phyloP scores from a whole-genome alignment of 2,888 invertebrate species.

The Conistra vaccinii region DNA sequence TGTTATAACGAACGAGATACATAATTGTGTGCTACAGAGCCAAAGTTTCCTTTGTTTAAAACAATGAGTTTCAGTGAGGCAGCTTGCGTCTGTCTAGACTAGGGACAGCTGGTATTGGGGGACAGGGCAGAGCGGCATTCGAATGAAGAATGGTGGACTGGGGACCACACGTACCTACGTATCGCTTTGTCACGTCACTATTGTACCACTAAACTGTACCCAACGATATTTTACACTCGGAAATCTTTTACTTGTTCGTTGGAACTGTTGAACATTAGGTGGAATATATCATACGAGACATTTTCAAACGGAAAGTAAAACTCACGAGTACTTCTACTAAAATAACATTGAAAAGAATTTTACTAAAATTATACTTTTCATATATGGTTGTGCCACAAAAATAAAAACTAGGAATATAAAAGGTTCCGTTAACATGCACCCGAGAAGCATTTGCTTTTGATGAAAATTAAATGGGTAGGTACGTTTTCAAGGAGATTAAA shows the following conservation, averaged over 20 bases:
- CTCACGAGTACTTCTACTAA: conserved; percentile 3
- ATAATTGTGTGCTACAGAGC: conserved; percentile 69
- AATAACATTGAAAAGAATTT: conserved; percentile 31
- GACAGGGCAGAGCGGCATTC: conserved; percentile 68
- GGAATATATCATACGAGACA: conserved; percentile 26
- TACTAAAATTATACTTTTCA: neutral
- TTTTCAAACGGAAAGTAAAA: conserved; percentile 24
- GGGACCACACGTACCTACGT: conserved; percentile 52
- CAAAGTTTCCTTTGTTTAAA: conserved; percentile 75
- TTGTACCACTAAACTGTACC: conserved; percentile 41
- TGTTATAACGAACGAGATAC: conserved; percentile 68
- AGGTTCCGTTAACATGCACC: conserved; percentile 28
- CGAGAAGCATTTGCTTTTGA: conserved; percentile 44
- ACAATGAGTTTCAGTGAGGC: conserved; percentile 75
- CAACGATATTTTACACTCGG: conserved; percentile 54
- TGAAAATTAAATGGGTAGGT: conserved; percentile 41
- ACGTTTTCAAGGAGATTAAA: conserved; percentile 52
- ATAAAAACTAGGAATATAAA: conserved; percentile 17
- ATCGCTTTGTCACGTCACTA: conserved; percentile 50
- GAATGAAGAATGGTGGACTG: conserved; percentile 69
- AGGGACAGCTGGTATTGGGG: conserved; percentile 67
- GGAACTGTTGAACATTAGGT: conserved; percentile 36
- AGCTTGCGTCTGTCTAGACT: conserved; percentile 69
- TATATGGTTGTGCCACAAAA: conserved; percentile 9
- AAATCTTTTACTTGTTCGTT: conserved; percentile 47